Base-by-base conservation (phyloP, 2,888 invertebrate species). In the Epirrhoe alternata region DNA sequence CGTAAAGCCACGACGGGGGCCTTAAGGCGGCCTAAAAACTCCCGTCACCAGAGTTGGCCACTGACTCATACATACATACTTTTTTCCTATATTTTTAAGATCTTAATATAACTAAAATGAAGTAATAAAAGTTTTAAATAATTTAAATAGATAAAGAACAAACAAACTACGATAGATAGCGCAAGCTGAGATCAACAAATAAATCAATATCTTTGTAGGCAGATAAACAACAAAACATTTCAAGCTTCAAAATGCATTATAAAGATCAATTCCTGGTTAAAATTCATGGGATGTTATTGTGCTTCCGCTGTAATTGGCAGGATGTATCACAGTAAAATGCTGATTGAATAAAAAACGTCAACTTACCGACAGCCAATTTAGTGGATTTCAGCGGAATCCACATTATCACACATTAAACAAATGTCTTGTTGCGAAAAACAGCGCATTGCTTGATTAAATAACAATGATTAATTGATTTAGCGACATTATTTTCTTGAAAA, bases 311-410 rank as follows among this genome's bases (percentile, higher is more conserved):
- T 81, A 86, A 85, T 85, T 82, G 82, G 82, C 87, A 87, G 88
- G 88, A 87, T 83, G 86, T 86, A 59, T 45, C 35, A 76, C 77
- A 74, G 77, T 74, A 72, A 81, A 74, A 75, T 77, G 76, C 74
- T 82, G 84, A 88, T 86, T 83, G 84, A 86, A 86, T 86, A 79
- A 79, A 84, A 76, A 85, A 85, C 75, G 77, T 80, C 79, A 80
- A 83, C 96, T 95, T 93, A 96, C 96, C 96, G 87, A 96, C 96
- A 79, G 95, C 96, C 89, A 96, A 94, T 94, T 96, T 96, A 76
- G 95, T 95, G 70, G 95, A 94, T 92, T 96, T 96, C 73, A 95
- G 94, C 74, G 96, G 95, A 81, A 95, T 94, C 96, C 96, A 96
- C 96, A 96, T 96, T 86, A 86, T 88, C 54, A 59, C 61, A 69